Conservation (phyloP, 37 sponge, comb jelly and placozoan species). For the Geodia barretti region DNA sequence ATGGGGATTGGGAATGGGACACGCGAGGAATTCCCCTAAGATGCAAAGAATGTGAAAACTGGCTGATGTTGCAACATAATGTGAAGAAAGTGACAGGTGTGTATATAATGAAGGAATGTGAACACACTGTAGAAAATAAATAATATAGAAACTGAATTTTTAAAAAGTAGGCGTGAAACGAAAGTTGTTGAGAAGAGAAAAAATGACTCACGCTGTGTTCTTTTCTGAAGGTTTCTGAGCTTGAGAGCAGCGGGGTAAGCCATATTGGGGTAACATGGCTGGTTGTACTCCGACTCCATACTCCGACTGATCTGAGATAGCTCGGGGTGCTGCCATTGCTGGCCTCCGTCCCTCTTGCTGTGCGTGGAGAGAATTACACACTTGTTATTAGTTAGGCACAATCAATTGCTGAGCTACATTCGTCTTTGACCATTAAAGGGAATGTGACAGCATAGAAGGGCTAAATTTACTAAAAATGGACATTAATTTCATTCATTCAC, state of each 20-base stretch:
- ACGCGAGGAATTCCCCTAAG: background rate
- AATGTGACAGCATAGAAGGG: too few relatives aligned
- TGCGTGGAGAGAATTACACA: too few relatives aligned
- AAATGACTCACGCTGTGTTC: conserved; percentile 50
- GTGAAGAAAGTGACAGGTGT: background rate
- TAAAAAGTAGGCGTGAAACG: too few relatives aligned
- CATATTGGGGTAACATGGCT: conserved; percentile 28
- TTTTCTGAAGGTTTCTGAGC: conserved; percentile 66
- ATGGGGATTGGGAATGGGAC: background rate
- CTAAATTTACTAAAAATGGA: too few relatives aligned
- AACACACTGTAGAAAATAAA: too few relatives aligned
- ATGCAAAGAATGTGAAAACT: background rate
- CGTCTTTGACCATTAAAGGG: too few relatives aligned
- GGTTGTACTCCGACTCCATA: conserved; percentile 11
- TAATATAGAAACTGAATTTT: too few relatives aligned
- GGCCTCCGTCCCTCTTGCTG: conserved; percentile 12
- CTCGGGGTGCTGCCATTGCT: conserved; percentile 67
- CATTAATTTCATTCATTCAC: too few relatives aligned
- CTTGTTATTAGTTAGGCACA: too few relatives aligned
- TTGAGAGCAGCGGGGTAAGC: conserved; percentile 61
- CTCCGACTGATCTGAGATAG: conserved; percentile 16
- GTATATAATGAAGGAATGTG: too few relatives aligned
- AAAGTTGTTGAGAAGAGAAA: background rate
- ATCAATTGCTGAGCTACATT: too few relatives aligned
- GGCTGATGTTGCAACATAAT: background rate